Conservation (phyloP, 1,140 invertebrate genomes). For the Idris sp. region DNA sequence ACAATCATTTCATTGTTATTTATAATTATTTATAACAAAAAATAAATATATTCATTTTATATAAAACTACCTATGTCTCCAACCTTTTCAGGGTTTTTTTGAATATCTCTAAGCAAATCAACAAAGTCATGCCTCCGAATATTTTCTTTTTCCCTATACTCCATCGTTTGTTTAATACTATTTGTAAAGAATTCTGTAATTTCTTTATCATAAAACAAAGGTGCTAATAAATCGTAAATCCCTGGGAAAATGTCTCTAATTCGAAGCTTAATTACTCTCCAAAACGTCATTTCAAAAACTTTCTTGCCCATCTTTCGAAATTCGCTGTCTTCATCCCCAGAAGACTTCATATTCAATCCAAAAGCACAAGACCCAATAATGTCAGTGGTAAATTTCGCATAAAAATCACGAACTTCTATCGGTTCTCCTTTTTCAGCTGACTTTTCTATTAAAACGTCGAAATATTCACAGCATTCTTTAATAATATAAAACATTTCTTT, state of each 20-base stretch:
- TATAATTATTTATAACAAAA: too few relatives aligned
- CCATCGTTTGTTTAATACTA: constrained; percentile 74
- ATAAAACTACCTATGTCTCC: constrained; percentile 62
- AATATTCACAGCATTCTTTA: constrained; percentile 70
- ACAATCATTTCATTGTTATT: too few relatives aligned
- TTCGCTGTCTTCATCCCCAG: constrained; percentile 77
- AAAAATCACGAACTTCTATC: constrained; percentile 77
- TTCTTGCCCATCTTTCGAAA: constrained; percentile 76
- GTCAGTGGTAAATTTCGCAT: constrained; percentile 78
- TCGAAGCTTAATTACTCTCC: constrained; percentile 59
- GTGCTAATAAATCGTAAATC: constrained; percentile 59
- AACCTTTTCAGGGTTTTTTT: constrained; percentile 71
- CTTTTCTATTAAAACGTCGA: constrained; percentile 70
- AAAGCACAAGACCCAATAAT: constrained; percentile 81
- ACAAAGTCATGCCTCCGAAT: constrained; percentile 79
- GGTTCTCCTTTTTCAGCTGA: constrained; percentile 66
- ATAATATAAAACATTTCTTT: constrained; percentile 77
- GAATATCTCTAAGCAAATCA: constrained; percentile 79
- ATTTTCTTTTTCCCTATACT: constrained; percentile 76
- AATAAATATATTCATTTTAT: not conserved
- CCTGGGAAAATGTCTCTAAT: constrained; percentile 57
- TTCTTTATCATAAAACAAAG: constrained; percentile 58
- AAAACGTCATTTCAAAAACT: constrained; percentile 65
- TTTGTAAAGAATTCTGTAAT: constrained; percentile 77
- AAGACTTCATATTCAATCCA: constrained; percentile 77